phyloP scores from a whole-genome alignment of 2,888 invertebrate species.

The Thereva nobilitata region DNA sequence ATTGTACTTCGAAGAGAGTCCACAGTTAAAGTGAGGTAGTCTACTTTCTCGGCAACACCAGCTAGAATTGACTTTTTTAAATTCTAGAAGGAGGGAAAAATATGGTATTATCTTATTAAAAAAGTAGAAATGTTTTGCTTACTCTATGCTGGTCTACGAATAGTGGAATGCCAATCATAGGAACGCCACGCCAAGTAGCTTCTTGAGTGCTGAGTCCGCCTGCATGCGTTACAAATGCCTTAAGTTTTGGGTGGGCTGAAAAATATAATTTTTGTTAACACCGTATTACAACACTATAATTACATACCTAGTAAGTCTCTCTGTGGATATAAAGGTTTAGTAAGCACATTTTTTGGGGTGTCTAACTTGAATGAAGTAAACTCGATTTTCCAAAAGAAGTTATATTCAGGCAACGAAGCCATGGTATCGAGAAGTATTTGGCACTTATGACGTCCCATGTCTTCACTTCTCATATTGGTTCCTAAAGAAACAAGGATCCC shows the following conservation, averaged over 20 bases:
- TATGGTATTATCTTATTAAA: neutral
- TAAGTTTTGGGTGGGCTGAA: conserved; percentile 47
- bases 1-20: conserved; percentile 40
- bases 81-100: no score
- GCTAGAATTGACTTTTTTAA: conserved; percentile 1
- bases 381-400: conserved; percentile 56
- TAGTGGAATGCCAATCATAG: conserved; percentile 51
- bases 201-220: conserved; percentile 52
- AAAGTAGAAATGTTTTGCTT: conserved; percentile 1
- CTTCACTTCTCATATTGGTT: conserved; percentile 47
- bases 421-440: conserved; percentile 48
- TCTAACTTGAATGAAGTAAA: conserved; percentile 38
- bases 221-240: conserved; percentile 51
- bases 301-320: conserved; percentile 60
- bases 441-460: conserved; percentile 41
- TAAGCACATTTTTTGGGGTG: conserved; percentile 57
- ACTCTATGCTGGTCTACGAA: conserved; percentile 48
- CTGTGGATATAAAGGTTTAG: conserved; percentile 61
- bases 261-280: conserved; percentile 11
- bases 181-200: conserved; percentile 50
- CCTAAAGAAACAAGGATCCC: conserved; percentile 53
- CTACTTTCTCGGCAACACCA: conserved; percentile 44
- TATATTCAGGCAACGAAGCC: conserved; percentile 48
- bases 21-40: conserved; percentile 42
- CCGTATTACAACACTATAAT: neutral